A percentile compares a stretch with the other conserved stretches of the same genome.
phyloP scores from a whole-genome alignment of 1,140 invertebrate species.

The Aphidius ervi region DNA sequence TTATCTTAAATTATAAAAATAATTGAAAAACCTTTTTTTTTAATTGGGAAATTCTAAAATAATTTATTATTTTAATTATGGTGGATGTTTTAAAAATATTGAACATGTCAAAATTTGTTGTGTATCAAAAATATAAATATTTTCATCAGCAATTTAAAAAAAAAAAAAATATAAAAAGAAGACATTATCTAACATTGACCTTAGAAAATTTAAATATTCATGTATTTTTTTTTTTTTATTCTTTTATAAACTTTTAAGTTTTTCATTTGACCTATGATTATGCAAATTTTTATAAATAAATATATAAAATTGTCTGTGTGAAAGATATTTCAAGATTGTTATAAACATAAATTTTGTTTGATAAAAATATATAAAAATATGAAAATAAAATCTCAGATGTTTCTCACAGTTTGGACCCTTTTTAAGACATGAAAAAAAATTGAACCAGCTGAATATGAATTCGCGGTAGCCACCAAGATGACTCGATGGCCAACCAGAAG shows the following conservation, averaged over 20 bases:
- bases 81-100: no score
- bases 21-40: not conserved
- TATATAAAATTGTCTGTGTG: slow-evolving; percentile 7
- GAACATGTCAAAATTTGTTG: no score
- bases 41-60: not conserved
- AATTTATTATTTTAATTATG: not conserved
- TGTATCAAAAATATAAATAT: no score
- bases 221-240: no score
- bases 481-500: slow-evolving; percentile 2
- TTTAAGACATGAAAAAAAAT: no score
- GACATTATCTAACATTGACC: no score
- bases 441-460: not conserved
- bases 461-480: not conserved
- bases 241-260: no score
- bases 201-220: no score
- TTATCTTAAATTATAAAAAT: not conserved
- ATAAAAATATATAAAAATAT: slow-evolving; percentile 9
- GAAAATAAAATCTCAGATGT: not conserved
- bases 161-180: no score
- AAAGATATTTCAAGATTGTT: slow-evolving; percentile 1
- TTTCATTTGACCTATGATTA: no score
- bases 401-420: no score
- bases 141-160: no score
- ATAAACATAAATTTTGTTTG: not conserved
- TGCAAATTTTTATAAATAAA: not conserved